These are phyloP conservation scores for Petrocephalus microphthalmus DNA, from an alignment of 2,113 vertebrate genomes.

Conservation along the genomic window DNA sequence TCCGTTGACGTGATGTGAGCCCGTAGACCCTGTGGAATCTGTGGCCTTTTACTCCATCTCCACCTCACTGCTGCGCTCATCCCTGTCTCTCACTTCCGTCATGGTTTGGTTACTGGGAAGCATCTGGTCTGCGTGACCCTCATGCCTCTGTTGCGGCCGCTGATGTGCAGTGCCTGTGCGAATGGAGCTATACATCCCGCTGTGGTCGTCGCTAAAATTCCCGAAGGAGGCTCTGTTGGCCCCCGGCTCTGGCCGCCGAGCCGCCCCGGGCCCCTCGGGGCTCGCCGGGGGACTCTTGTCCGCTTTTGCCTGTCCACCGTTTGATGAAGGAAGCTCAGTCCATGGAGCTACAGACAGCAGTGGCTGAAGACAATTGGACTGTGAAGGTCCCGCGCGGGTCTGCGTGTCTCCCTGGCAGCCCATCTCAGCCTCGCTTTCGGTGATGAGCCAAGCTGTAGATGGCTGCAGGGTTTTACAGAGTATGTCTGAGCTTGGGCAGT, in stretches of 20 bases:
- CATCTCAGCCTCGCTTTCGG: background rate
- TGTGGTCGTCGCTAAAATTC: background rate
- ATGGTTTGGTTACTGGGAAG: conserved; percentile 22
- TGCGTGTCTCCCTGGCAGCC: conserved; percentile 43
- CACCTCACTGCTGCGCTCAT: conserved; percentile 47
- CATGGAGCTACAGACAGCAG: background rate
- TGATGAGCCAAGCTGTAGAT: background rate
- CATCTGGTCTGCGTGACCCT: conserved; percentile 60
- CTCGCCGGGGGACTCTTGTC: background rate
- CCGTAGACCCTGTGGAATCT: background rate
- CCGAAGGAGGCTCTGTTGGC: background rate
- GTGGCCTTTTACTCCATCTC: background rate
- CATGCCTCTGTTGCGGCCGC: conserved; percentile 58
- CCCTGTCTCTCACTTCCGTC: conserved; percentile 55
- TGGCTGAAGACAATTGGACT: conserved; percentile 14
- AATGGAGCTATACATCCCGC: background rate
- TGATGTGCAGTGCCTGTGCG: background rate
- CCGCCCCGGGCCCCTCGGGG: background rate
- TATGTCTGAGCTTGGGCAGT: background rate
- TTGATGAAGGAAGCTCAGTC: background rate
- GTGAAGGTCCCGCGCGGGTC: conserved; percentile 43
- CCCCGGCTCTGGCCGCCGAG: background rate
- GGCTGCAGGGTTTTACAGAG: background rate
- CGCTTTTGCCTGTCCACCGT: background rate
- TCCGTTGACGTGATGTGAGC: conserved; percentile 10